phyloP scores from a whole-genome alignment of 2,113 vertebrate genomes.

The Cichladusa arquata region DNA sequence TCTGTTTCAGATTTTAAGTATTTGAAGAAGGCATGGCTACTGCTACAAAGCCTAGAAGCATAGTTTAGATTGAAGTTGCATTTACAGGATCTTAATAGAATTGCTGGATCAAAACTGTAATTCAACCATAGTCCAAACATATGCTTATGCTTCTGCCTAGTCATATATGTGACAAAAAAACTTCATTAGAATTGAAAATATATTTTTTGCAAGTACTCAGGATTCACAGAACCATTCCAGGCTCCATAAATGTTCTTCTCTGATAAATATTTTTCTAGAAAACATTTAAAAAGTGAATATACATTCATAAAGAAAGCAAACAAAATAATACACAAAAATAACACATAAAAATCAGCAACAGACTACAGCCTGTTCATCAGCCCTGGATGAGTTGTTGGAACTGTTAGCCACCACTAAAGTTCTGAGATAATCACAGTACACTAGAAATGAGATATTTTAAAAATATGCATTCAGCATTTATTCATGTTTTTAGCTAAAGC shows the following conservation, averaged over 20 bases:
- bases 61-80: background rate
- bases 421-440: background rate
- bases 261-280: background rate
- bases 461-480: background rate
- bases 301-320: background rate
- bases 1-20: background rate
- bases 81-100: background rate
- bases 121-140: background rate
- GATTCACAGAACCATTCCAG: background rate
- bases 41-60: background rate
- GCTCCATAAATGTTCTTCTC: background rate
- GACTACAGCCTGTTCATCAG: background rate
- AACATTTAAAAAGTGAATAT: background rate
- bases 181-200: background rate
- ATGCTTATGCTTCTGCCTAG: background rate
- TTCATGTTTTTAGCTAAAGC: background rate
- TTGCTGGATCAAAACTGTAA: background rate
- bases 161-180: background rate
- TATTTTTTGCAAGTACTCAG: background rate
- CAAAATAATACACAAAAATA: background rate
- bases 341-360: background rate
- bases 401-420: background rate
- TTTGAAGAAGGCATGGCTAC: background rate
- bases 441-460: background rate
- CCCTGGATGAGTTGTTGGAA: background rate